Conservation (phyloP, 2,888 invertebrate species). For the Dichetophora obliterata region DNA sequence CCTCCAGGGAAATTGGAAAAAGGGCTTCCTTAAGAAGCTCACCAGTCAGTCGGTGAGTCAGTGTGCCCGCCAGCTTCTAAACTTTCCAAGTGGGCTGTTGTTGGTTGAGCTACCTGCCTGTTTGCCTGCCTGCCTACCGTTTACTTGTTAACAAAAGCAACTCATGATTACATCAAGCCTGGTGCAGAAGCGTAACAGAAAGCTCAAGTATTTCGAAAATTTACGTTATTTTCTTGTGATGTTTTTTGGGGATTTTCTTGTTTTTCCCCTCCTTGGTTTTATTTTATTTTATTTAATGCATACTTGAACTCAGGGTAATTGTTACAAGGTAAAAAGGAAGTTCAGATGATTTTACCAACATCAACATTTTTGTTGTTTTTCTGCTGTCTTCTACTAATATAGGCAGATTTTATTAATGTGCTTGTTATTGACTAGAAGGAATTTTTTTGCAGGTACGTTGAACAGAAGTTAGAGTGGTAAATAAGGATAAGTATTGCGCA, state of each 20-base stretch:
- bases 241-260: conserved; percentile 25
- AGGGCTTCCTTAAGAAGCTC: conserved; percentile 43
- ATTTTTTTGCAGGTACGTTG: neutral
- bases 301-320: conserved; percentile 17
- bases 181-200: conserved; percentile 49
- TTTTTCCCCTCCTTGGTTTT: conserved; percentile 34
- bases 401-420: neutral
- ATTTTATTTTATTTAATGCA: conserved; percentile 28
- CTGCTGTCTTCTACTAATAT: neutral
- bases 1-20: conserved; percentile 68
- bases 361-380: neutral
- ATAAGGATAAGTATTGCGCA: too few species aligned
- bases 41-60: too few species aligned
- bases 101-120: neutral
- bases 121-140: too few species aligned
- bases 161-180: conserved; percentile 43
- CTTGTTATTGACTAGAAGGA: neutral
- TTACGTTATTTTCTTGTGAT: conserved; percentile 43
- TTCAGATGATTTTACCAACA: conserved; percentile 56
- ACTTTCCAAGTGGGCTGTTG: neutral
- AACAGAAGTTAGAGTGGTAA: neutral
- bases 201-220: conserved; percentile 51
- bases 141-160: conserved; percentile 32
- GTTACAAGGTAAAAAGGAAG: conserved; percentile 50
- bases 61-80: neutral